phyloP scores from a whole-genome alignment of 2,797 vertebrate species.

The Meda fulgida region DNA sequence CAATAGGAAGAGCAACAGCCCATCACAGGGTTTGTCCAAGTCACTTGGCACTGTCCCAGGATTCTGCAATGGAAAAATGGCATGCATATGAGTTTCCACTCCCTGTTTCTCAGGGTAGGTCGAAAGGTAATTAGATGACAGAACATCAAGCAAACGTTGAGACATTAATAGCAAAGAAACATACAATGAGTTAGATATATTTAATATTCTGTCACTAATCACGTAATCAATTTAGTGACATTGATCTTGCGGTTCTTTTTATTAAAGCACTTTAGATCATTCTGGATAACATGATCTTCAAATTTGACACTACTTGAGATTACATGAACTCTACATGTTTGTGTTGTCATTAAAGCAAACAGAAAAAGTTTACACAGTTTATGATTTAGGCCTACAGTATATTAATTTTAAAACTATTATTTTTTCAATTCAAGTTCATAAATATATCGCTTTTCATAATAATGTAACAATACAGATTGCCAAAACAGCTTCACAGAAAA shows the following conservation, averaged over 20 bases:
- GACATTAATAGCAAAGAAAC: not conserved
- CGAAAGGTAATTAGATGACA: slow-evolving; percentile 39
- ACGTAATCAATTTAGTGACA: not conserved
- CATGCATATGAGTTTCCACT: slow-evolving; percentile 10
- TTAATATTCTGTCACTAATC: not conserved
- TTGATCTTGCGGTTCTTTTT: not conserved
- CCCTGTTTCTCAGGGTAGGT: slow-evolving; percentile 30
- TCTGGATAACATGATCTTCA: not conserved
- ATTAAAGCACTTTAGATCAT: not conserved
- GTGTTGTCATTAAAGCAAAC: not conserved
- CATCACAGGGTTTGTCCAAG: slow-evolving; percentile 48
- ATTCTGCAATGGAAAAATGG: slow-evolving; percentile 60
- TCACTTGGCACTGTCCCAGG: slow-evolving; percentile 50
- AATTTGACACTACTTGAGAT: not conserved
- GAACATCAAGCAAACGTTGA: slow-evolving; percentile 6
- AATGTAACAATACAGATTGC: not conserved
- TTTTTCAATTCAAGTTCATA: not conserved
- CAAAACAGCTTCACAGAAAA: not conserved
- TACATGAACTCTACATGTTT: not conserved
- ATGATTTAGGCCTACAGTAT: not conserved
- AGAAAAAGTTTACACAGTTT: no score
- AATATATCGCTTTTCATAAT: not conserved
- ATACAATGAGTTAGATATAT: not conserved
- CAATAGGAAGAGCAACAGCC: slow-evolving; percentile 56
- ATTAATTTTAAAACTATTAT: not conserved